phyloP scores from a whole-genome alignment of 1,140 invertebrate species.

The Drosophila kikkawai region DNA sequence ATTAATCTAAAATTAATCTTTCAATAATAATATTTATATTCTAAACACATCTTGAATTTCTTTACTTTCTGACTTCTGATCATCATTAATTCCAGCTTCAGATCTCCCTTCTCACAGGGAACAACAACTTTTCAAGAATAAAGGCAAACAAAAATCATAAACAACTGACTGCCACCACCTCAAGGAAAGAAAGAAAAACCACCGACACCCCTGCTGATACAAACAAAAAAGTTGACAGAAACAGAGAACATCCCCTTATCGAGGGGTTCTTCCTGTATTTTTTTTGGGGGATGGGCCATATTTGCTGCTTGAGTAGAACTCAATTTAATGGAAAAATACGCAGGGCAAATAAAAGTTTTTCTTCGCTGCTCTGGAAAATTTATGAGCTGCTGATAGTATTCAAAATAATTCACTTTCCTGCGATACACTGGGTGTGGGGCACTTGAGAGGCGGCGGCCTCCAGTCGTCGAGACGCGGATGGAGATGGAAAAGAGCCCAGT shows the following conservation, averaged over 20 bases:
- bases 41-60: neutral
- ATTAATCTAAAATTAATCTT: too few relatives aligned
- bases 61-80: neutral
- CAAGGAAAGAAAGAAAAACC: constrained; percentile 1
- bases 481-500: constrained; percentile 30
- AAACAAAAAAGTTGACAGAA: constrained; percentile 70
- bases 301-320: constrained; percentile 78
- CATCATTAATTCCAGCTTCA: constrained; percentile 20
- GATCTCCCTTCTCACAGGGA: constrained; percentile 4
- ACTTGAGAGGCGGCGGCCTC: constrained; percentile 41
- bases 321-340: constrained; percentile 84
- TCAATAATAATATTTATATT: neutral
- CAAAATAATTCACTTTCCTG: constrained; percentile 74
- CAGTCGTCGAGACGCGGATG: constrained; percentile 12
- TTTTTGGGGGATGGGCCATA: constrained; percentile 41
- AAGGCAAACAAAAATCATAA: constrained; percentile 74
- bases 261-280: constrained; percentile 26
- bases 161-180: constrained; percentile 51
- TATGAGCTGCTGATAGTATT: constrained; percentile 79
- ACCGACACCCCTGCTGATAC: constrained; percentile 47
- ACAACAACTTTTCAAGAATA: constrained; percentile 24
- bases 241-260: constrained; percentile 38
- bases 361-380: constrained; percentile 56
- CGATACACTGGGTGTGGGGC: constrained; percentile 18
- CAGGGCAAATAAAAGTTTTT: constrained; percentile 71